A percentile compares a stretch with the other conserved stretches of the same genome.
Conservation (phyloP, 2,888 invertebrate genomes). For the Pterobdella sp. region DNA sequence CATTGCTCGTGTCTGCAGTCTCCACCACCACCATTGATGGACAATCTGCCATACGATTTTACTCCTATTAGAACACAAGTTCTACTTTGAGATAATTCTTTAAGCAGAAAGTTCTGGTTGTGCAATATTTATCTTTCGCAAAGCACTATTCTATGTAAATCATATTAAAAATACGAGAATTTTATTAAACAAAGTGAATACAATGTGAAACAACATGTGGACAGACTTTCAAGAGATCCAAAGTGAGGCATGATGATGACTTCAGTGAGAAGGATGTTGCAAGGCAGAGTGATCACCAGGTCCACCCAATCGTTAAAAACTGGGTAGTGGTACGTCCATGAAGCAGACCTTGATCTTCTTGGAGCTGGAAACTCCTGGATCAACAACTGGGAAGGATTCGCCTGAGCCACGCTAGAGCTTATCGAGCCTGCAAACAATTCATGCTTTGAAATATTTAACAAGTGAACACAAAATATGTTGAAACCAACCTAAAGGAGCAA, state of each 20-base stretch:
- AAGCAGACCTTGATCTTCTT: slow-evolving; percentile 74
- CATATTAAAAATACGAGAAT: too few relatives aligned
- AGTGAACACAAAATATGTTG: background rate
- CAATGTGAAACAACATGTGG: background rate
- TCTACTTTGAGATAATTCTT: too few relatives aligned
- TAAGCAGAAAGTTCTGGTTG: too few relatives aligned
- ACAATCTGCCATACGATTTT: too few relatives aligned
- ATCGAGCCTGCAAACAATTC: slow-evolving; percentile 58
- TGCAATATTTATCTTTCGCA: too few relatives aligned
- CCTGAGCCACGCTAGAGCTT: slow-evolving; percentile 71
- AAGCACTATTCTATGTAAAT: too few relatives aligned
- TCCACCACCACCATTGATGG: slow-evolving; percentile 8
- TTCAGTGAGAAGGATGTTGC: slow-evolving; percentile 77
- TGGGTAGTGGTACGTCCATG: slow-evolving; percentile 94
- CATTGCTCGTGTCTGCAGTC: background rate
- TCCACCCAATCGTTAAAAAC: slow-evolving; percentile 77
- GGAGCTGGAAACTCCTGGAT: slow-evolving; percentile 74
- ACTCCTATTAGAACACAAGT: too few relatives aligned
- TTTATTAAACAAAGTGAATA: too few relatives aligned
- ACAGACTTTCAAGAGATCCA: slow-evolving; percentile 48
- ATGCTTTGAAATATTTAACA: background rate
- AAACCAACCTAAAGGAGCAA: slow-evolving; percentile 70
- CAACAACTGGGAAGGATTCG: slow-evolving; percentile 79
- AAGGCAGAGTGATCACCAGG: slow-evolving; percentile 74
- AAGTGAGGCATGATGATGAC: slow-evolving; percentile 57